Percentiles rank a stretch among this genome's conserved stretches.
Conservation (phyloP, 2,888 invertebrate genomes). For the Pheosia gnoma region DNA sequence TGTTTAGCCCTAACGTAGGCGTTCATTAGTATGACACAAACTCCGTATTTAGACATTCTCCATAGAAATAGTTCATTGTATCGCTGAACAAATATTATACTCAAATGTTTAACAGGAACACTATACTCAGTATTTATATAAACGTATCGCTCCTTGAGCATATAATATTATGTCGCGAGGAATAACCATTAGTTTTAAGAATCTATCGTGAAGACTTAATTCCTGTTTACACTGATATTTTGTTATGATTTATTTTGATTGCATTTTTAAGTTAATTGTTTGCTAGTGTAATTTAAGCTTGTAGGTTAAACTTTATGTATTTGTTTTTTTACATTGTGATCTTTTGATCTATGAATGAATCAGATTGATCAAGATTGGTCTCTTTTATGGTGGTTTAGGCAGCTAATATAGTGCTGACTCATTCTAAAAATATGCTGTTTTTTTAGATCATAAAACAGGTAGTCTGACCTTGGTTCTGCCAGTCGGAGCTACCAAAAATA, state of each 20-base stretch:
- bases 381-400: conserved; percentile 25
- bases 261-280: background rate
- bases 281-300: background rate
- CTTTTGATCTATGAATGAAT: background rate
- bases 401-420: conserved; percentile 40
- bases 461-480: conserved; percentile 54
- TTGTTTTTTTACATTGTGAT: background rate
- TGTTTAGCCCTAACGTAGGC: conserved; percentile 25
- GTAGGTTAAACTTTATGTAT: background rate
- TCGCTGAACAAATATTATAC: conserved; percentile 48
- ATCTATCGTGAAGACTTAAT: conserved; percentile 28
- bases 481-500: conserved; percentile 55
- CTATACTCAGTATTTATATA: conserved; percentile 41
- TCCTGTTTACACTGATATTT: conserved; percentile 13
- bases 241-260: conserved; percentile 8
- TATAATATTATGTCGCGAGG: conserved; percentile 22
- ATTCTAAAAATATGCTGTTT: conserved; percentile 33
- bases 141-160: conserved; percentile 25
- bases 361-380: background rate
- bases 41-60: conserved; percentile 23
- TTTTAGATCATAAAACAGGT: conserved; percentile 51
- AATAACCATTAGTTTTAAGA: conserved; percentile 36
- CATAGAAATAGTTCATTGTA: conserved; percentile 9
- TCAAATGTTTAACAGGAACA: conserved; percentile 53
- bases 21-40: conserved; percentile 29